phyloP scores from a whole-genome alignment of 2,113 vertebrate species.

The Etia nguti region DNA sequence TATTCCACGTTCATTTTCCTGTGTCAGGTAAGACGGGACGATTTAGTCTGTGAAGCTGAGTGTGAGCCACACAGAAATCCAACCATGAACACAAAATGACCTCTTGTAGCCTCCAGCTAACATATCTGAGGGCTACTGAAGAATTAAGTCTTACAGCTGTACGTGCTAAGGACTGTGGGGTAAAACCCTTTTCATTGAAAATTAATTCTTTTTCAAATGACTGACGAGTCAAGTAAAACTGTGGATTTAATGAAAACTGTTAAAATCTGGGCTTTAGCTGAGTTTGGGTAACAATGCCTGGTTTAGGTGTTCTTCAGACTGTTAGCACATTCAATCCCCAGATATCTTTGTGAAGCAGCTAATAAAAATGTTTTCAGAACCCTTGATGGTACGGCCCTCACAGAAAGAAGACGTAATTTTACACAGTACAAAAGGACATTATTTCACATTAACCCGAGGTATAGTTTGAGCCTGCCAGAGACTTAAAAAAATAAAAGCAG shows the following conservation, averaged over 20 bases:
- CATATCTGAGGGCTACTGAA: neutral
- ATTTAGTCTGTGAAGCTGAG: neutral
- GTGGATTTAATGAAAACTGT: neutral
- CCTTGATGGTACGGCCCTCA: neutral
- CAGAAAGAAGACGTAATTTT: neutral
- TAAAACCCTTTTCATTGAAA: neutral
- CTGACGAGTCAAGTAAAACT: neutral
- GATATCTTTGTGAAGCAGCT: neutral
- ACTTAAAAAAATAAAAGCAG: neutral
- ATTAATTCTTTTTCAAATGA: neutral
- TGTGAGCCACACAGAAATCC: neutral
- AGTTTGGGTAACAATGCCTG: neutral
- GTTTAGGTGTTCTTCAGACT: neutral
- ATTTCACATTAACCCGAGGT: neutral
- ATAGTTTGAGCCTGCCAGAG: neutral
- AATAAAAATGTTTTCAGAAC: neutral
- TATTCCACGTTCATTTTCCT: neutral
- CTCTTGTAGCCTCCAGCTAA: neutral
- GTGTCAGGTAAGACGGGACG: neutral
- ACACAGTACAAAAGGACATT: neutral
- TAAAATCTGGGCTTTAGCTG: neutral
- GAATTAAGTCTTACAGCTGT: neutral
- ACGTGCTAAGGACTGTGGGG: neutral
- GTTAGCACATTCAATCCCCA: neutral
- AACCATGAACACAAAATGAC: neutral